A percentile compares a stretch with the other conserved stretches of the same genome.
Evolutionary conservation across 1,140 invertebrate genomes (phyloP).

Genomic region (Rhagoletis zephyria): DNA sequence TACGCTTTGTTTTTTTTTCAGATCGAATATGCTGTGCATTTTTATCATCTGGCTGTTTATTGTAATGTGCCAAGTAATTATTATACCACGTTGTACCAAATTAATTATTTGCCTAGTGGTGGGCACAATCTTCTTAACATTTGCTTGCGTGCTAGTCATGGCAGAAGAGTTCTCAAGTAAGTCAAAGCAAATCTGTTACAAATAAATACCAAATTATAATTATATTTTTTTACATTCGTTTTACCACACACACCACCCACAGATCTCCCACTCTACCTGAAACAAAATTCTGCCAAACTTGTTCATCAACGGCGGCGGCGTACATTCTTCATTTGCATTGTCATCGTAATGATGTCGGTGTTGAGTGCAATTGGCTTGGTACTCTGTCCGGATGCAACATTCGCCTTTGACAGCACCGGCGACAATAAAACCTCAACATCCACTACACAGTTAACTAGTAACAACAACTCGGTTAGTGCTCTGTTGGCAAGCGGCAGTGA

Average conservation of each 20-base stretch:
- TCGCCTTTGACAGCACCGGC: slow-evolving; percentile 59
- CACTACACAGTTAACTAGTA: background rate
- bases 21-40: slow-evolving; percentile 93
- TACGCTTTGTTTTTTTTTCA: slow-evolving; percentile 54
- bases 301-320: slow-evolving; percentile 81
- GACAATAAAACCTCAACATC: background rate
- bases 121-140: slow-evolving; percentile 80
- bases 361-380: slow-evolving; percentile 75
- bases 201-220: background rate
- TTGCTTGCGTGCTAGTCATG: slow-evolving; percentile 85
- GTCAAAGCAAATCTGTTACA: background rate
- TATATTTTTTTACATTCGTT: background rate
- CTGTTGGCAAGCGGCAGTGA: slow-evolving; percentile 55
- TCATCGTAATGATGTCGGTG: slow-evolving; percentile 84
- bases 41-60: slow-evolving; percentile 93
- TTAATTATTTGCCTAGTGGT: slow-evolving; percentile 77
- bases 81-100: slow-evolving; percentile 80
- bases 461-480: background rate
- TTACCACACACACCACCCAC: background rate
- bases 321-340: slow-evolving; percentile 85
- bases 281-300: slow-evolving; percentile 82
- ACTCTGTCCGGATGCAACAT: slow-evolving; percentile 64
- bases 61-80: slow-evolving; percentile 83
- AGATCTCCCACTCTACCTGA: slow-evolving; percentile 78
- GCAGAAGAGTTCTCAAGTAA: slow-evolving; percentile 84